phyloP scores from a whole-genome alignment of 2,888 invertebrate genomes.

The Drosophila sordidapex region DNA sequence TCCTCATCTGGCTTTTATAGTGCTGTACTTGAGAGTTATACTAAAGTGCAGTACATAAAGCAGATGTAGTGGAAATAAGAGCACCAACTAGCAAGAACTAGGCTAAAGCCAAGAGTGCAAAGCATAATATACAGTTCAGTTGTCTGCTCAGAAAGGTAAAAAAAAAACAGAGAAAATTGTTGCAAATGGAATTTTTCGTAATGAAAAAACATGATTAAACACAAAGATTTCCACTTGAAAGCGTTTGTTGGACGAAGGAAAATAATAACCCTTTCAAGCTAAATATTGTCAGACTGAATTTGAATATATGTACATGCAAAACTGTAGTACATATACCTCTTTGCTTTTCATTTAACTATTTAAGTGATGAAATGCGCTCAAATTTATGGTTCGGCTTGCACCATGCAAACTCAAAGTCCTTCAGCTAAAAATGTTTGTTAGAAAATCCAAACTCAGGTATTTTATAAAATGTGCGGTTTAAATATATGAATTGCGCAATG shows the following conservation, averaged over 20 bases:
- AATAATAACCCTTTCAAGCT: neutral
- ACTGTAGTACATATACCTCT: neutral
- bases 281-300: neutral
- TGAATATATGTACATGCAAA: neutral
- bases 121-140: slow-evolving; percentile 16
- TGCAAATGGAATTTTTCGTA: slow-evolving; percentile 5
- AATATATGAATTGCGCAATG: neutral
- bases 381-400: neutral
- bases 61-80: slow-evolving; percentile 21
- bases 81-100: neutral
- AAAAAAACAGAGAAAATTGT: neutral
- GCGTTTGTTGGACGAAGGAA: neutral
- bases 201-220: neutral
- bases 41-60: slow-evolving; percentile 49
- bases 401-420: neutral
- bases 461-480: neutral
- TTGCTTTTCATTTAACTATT: neutral
- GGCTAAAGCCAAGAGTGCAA: slow-evolving; percentile 6
- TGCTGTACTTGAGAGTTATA: slow-evolving; percentile 22
- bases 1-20: slow-evolving; percentile 33
- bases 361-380: neutral
- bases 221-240: neutral
- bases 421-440: neutral
- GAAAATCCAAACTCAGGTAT: neutral
- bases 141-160: neutral